Base-by-base conservation (phyloP, 2,113 vertebrate genomes). In the Paratilapia polleni region DNA sequence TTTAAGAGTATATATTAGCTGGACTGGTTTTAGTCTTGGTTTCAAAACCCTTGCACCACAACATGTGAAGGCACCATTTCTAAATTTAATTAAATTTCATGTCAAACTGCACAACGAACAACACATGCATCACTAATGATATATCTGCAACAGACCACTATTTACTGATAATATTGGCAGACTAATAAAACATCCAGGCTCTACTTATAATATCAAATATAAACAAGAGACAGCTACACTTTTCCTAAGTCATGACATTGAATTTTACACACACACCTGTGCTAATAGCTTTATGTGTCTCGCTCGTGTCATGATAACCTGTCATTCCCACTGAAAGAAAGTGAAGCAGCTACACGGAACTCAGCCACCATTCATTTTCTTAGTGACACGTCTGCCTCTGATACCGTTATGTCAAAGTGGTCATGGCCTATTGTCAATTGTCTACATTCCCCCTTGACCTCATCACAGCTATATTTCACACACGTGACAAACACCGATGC, bases 371-470 rank as follows among this genome's bases (percentile, higher is more conserved):
- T 70, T 0, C 0, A 70, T 49, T 70, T 49, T 12, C 22, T 49
- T 9, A 28, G 11, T 12, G 41, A n/a, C 49, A 75, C 49, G 49
- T 57, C 56, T 60, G 54, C 26, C 57, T 41, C 22, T 28, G 34
- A 38, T 17, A 15, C 66, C 26, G 0, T 22, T 28, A 20, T 11
- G 36, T 68, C 47, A n/a, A 59, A 34, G 70, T 41, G 3, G 3
- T n/a, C 31, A 28, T 4, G 0, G 59, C 59, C 36, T 6, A 3
- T 8, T 54, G 75, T 57, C 47, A 41, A 19, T 31, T 3, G 8
- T 19, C 8, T 14, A 4, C 57, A 34, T 14, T 43, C 34, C 7
- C 24, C 24, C 26, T 8, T 0, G 1, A 58, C 47, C 26, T 2
- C 12, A 28, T 17, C 28, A 10, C 28, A 0, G 19, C 38, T 34